Evolutionary conservation across 2,888 invertebrate genomes (phyloP), one percentile per base, ranked within the genome.

Genomic region (Cephus nigrinus): DNA sequence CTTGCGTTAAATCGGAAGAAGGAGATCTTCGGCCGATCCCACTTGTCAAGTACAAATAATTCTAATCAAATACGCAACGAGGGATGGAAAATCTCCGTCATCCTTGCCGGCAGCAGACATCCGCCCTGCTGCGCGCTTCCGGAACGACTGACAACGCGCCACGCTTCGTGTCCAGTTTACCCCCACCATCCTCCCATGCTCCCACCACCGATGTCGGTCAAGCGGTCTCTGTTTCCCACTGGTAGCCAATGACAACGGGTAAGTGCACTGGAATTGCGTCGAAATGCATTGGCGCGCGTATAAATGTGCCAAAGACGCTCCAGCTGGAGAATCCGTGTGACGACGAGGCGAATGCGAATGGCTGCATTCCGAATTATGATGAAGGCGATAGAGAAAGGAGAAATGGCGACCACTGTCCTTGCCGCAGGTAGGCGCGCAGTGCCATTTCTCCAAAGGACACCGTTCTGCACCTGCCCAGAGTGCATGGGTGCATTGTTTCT

Each of bases 91-190:
- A 55, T 55, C 1, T 23, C 55, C 15, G 55, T 55, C 23, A 55
- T 55, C 23, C 55, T 15, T 55, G 23, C 55, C 9, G 23, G 23
- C 55, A 23, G 55, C 23, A 55, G 15, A 69, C 77, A 76, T 82
- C 85, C 84, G 83, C 30, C 76, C 82, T 73, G 81, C 77, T 81
- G 84, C 86, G 83, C 82, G 89, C 84, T 88, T 87, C 86, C 87
- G 87, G 86, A 81, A 81, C 81, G 81, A 89, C 89, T 89, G 88
- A 78, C 82, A 81, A 82, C 78, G 80, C 80, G 82, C 82, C 88
- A 86, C 85, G 85, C 88, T 86, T 82, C 82, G 82, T 74, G 77
- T 81, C 82, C 83, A 75, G 79, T 78, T 75, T 76, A 75, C 84
- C 82, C 84, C 85, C 79, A 81, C 83, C 75, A 35, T 55, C 36